These are phyloP conservation scores for Carpatolechia fugitivella DNA, from an alignment of 2,888 invertebrate species.

Conservation along the genomic window DNA sequence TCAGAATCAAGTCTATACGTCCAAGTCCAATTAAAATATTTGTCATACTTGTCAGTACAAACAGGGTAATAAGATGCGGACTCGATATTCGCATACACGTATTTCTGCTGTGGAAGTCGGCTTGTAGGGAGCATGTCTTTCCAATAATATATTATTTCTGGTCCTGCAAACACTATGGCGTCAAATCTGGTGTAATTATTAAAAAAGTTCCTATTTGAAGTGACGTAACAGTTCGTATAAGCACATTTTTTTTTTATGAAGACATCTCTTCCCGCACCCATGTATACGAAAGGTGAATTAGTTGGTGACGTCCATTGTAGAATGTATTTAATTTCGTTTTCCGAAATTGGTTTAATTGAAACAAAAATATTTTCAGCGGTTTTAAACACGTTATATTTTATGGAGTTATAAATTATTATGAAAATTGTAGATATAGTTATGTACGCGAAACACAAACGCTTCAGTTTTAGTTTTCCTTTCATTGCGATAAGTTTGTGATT, in stretches of 20 bases:
- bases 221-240: conserved; percentile 40
- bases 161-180: conserved; percentile 32
- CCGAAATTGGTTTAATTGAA: not conserved
- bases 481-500: no score
- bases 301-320: conserved; percentile 38
- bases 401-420: no score
- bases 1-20: conserved; percentile 57
- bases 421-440: no score
- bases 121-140: conserved; percentile 30
- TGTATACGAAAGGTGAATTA: conserved; percentile 34
- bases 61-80: conserved; percentile 52
- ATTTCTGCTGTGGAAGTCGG: conserved; percentile 51
- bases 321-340: conserved; percentile 32
- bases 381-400: no score
- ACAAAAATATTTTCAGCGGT: no score
- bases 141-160: conserved; percentile 30
- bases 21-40: conserved; percentile 67
- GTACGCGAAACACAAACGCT: no score
- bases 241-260: conserved; percentile 38
- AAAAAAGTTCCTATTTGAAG: conserved; percentile 29
- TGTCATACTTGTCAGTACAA: conserved; percentile 40
- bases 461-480: no score
- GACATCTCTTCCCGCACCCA: conserved; percentile 32
- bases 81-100: conserved; percentile 53
- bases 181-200: conserved; percentile 35